Evolutionary conservation across 1,140 invertebrate genomes (phyloP).

Genomic region (Mesaphorura yosii): DNA sequence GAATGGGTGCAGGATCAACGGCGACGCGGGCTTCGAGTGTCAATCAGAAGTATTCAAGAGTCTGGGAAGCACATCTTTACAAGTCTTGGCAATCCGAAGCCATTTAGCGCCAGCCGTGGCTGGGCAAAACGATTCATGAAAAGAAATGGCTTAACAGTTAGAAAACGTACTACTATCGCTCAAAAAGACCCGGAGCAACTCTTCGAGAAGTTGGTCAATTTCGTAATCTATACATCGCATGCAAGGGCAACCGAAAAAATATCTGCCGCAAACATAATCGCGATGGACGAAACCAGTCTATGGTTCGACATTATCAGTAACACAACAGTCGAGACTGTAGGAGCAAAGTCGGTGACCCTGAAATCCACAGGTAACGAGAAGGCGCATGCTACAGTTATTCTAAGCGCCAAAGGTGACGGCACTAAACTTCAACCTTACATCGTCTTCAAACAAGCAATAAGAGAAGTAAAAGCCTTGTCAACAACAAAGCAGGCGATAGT

Average conservation of each 20-base stretch:
- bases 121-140: background rate
- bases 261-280: background rate
- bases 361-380: constrained; percentile 33
- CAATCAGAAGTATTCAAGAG: too few relatives aligned
- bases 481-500: constrained; percentile 22
- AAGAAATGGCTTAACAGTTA: background rate
- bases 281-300: constrained; percentile 6
- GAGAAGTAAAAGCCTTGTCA: constrained; percentile 25
- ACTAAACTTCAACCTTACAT: constrained; percentile 32
- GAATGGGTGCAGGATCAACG: too few relatives aligned
- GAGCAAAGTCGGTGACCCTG: constrained; percentile 9
- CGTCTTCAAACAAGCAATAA: constrained; percentile 32
- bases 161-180: background rate
- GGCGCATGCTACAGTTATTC: constrained; percentile 32
- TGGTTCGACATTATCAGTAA: constrained; percentile 7
- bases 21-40: too few relatives aligned
- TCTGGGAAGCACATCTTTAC: too few relatives aligned
- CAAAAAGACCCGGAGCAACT: background rate
- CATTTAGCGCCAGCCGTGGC: too few relatives aligned
- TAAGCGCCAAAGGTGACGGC: constrained; percentile 28
- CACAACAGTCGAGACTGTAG: constrained; percentile 1
- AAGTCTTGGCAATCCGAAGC: too few relatives aligned
- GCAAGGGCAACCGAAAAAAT: background rate
- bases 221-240: background rate
- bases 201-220: background rate